A percentile compares a stretch with the other conserved stretches of the same genome.
phyloP scores from a whole-genome alignment of 1,140 invertebrate species.

The Ctenoplectra terminalis region DNA sequence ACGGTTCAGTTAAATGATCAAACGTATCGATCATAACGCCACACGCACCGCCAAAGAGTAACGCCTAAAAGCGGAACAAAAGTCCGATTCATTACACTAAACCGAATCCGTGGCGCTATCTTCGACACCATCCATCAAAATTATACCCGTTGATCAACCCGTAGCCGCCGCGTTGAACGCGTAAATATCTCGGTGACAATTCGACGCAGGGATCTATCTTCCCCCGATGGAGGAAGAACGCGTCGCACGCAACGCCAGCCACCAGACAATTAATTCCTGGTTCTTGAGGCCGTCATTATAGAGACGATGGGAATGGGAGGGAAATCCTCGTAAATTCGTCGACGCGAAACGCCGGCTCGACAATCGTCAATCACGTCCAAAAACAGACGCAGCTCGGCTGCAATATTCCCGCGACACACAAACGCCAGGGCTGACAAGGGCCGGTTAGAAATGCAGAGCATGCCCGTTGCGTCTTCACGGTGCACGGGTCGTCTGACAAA shows the following conservation, averaged over 20 bases:
- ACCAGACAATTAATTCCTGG: conserved; percentile 57
- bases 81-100: no score
- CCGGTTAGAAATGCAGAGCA: conserved; percentile 63
- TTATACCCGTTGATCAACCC: conserved; percentile 3
- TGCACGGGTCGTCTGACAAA: conserved; percentile 60
- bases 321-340: conserved; percentile 56
- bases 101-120: background rate
- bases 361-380: conserved; percentile 71
- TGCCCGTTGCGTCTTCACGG: conserved; percentile 68
- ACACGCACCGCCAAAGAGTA: no score
- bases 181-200: conserved; percentile 9
- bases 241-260: conserved; percentile 33
- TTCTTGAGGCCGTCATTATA: conserved; percentile 43
- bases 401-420: conserved; percentile 57
- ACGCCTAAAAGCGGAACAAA: no score
- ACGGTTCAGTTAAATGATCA: no score
- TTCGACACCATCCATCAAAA: conserved; percentile 8
- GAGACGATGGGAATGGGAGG: background rate
- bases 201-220: background rate
- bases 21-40: no score
- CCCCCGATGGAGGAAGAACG: background rate
- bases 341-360: conserved; percentile 49
- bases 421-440: conserved; percentile 49
- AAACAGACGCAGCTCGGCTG: conserved; percentile 57
- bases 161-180: background rate